Evolutionary conservation across 1,140 invertebrate genomes (phyloP).

Genomic region (Physella acuta): DNA sequence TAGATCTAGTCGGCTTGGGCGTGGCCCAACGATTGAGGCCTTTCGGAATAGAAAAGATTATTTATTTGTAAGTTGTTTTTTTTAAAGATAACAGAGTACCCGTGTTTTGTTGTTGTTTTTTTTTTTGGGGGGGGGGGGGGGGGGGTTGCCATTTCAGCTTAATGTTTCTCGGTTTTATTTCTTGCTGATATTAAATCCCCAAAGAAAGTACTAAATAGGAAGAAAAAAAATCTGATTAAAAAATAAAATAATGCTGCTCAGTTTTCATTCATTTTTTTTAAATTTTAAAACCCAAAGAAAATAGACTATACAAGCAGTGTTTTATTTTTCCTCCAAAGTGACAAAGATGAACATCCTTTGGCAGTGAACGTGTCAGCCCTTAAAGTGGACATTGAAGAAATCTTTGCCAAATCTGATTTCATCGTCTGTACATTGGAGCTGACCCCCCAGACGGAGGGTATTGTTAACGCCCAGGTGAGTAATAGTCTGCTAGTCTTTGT

Average conservation of each 20-base stretch:
- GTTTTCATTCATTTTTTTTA: too few species aligned
- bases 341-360: background rate
- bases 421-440: background rate
- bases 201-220: too few species aligned
- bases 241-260: too few species aligned
- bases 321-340: background rate
- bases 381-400: background rate
- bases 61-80: constrained; percentile 64
- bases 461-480: background rate
- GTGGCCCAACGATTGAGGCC: constrained; percentile 70
- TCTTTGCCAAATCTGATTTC: background rate
- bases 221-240: too few species aligned
- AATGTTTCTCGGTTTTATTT: constrained; percentile 64
- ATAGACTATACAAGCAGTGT: constrained; percentile 55
- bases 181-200: too few species aligned
- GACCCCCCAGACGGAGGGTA: background rate
- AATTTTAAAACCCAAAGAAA: too few species aligned
- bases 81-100: too few species aligned
- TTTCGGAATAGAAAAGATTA: constrained; percentile 70
- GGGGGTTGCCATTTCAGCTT: constrained; percentile 64
- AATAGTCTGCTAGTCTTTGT: background rate
- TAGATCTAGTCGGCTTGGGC: constrained; percentile 73
- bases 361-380: background rate
- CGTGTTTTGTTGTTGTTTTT: background rate
- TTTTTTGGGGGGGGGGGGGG: constrained; percentile 55